Conservation (phyloP, 2,888 invertebrate species). For the Parnassius glacialis region DNA sequence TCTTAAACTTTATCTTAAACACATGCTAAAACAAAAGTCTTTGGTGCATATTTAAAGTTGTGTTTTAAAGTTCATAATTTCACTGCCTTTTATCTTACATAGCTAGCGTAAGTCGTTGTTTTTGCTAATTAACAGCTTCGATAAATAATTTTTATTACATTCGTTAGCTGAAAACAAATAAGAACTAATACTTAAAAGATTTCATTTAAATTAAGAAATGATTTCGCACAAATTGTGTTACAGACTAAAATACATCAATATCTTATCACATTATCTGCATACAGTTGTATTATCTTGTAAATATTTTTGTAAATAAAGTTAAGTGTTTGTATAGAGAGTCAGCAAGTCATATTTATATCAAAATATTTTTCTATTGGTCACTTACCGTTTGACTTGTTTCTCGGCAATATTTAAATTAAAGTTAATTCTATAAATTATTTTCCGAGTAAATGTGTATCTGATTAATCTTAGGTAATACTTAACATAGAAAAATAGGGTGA, state of each 20-base stretch:
- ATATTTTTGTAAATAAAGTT: constrained; percentile 63
- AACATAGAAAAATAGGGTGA: constrained; percentile 8
- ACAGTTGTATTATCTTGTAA: constrained; percentile 47
- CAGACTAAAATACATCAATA: not conserved
- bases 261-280: not conserved
- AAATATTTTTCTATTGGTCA: constrained; percentile 69
- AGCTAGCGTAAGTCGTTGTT: constrained; percentile 27
- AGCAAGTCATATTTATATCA: constrained; percentile 65
- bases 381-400: constrained; percentile 38
- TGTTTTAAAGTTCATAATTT: constrained; percentile 33
- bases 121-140: constrained; percentile 12
- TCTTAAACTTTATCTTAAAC: constrained; percentile 7
- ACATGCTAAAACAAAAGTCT: constrained; percentile 21
- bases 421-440: constrained; percentile 17
- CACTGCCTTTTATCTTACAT: constrained; percentile 45
- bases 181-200: not conserved
- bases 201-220: constrained; percentile 6
- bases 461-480: constrained; percentile 18
- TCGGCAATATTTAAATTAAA: constrained; percentile 22
- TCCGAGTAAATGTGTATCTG: constrained; percentile 5
- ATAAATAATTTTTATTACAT: constrained; percentile 12
- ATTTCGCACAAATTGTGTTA: constrained; percentile 29
- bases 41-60: constrained; percentile 40
- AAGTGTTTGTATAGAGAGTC: constrained; percentile 68
- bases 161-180: constrained; percentile 3